These are phyloP conservation scores for Piliocolobus tephrosceles DNA, from an alignment of 2,113 vertebrate species.

Conservation along the genomic window DNA sequence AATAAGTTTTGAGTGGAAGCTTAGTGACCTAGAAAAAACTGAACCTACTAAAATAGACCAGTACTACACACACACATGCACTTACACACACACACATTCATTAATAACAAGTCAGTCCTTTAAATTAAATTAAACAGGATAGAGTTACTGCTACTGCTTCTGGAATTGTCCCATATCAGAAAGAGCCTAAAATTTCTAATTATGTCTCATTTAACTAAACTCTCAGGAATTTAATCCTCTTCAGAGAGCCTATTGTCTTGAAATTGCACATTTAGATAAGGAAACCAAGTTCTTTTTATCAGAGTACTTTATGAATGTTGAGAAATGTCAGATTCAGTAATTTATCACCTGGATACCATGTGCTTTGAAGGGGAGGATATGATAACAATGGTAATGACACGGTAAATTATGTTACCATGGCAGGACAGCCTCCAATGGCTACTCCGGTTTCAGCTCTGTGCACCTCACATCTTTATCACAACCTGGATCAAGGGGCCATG, in stretches of 20 bases:
- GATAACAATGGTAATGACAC: slow-evolving; percentile 13
- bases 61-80: background rate
- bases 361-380: slow-evolving; percentile 41
- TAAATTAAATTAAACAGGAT: slow-evolving; percentile 14
- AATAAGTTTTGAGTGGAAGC: slow-evolving; percentile 15
- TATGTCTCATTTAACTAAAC: slow-evolving; percentile 24
- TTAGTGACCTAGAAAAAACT: background rate
- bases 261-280: slow-evolving; percentile 26
- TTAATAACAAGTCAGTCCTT: background rate
- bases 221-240: slow-evolving; percentile 49
- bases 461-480: background rate
- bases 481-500: background rate
- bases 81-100: background rate
- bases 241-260: slow-evolving; percentile 41
- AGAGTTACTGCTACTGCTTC: slow-evolving; percentile 15
- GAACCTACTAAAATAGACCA: background rate
- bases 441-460: background rate
- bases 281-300: slow-evolving; percentile 25
- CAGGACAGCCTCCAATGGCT: background rate
- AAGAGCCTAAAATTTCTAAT: slow-evolving; percentile 47
- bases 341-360: slow-evolving; percentile 44
- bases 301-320: slow-evolving; percentile 27
- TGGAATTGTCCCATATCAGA: slow-evolving; percentile 15
- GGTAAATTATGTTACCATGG: slow-evolving; percentile 26
- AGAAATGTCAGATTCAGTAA: slow-evolving; percentile 64